Evolutionary conservation across 1,140 invertebrate species (phyloP).

Genomic region (Caerostris darwini): DNA sequence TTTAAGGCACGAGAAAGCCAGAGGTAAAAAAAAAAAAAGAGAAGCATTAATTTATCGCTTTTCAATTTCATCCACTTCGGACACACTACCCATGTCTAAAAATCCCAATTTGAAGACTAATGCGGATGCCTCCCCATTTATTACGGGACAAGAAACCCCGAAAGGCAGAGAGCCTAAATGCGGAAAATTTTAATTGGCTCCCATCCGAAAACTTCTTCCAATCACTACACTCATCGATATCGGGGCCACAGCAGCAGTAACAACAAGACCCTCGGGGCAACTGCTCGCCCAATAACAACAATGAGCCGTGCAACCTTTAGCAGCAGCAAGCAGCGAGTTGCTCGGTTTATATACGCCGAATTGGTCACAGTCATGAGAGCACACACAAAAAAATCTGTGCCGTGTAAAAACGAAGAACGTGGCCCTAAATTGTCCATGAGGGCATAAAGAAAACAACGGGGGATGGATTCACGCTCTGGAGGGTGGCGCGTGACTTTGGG

Average conservation of each 20-base stretch:
- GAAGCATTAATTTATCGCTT: not conserved
- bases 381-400: not conserved
- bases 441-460: slow-evolving; percentile 23
- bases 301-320: not conserved
- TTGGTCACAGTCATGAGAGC: slow-evolving; percentile 38
- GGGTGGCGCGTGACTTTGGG: slow-evolving; percentile 57
- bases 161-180: not conserved
- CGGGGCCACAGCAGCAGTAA: not conserved
- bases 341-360: slow-evolving; percentile 47
- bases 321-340: not conserved
- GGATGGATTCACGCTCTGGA: not conserved
- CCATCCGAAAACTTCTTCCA: not conserved
- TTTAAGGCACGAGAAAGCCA: not conserved
- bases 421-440: slow-evolving; percentile 67
- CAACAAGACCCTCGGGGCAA: slow-evolving; percentile 19
- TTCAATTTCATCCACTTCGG: not conserved
- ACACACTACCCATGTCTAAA: not conserved
- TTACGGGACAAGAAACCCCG: not conserved
- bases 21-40: not conserved
- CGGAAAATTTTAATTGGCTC: slow-evolving; percentile 57
- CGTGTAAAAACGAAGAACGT: slow-evolving; percentile 72
- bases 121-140: not conserved
- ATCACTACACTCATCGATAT: not conserved
- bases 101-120: not conserved
- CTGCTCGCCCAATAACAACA: not conserved